Evolutionary conservation across 2,113 vertebrate species (phyloP).

Genomic region (Phycodurus eques): DNA sequence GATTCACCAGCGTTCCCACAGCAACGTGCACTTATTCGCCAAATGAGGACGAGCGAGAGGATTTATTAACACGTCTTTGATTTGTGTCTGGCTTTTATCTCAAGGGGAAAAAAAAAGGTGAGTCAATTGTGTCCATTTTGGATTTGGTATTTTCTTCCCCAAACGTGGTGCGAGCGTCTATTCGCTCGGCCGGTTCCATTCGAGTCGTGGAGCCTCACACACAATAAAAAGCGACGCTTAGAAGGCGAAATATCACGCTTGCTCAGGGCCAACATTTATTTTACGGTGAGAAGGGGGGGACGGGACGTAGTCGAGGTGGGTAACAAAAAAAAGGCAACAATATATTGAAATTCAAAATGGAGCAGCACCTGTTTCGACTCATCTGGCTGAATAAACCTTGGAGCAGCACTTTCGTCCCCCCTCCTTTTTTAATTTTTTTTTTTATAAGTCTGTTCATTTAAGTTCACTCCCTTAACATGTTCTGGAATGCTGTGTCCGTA

Average conservation of each 20-base stretch:
- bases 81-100: constrained; percentile 51
- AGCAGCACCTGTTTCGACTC: constrained; percentile 74
- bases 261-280: background rate
- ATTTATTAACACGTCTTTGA: constrained; percentile 61
- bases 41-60: constrained; percentile 61
- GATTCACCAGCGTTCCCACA: constrained; percentile 55
- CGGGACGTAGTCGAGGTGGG: background rate
- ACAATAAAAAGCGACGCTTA: constrained; percentile 2
- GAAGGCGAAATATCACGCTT: background rate
- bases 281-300: background rate
- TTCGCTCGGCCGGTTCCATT: constrained; percentile 48
- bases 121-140: constrained; percentile 13
- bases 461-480: constrained; percentile 29
- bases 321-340: constrained; percentile 41
- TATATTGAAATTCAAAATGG: constrained; percentile 69
- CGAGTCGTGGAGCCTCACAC: constrained; percentile 21
- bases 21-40: constrained; percentile 41
- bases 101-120: constrained; percentile 60
- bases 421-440: background rate
- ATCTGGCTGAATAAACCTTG: constrained; percentile 54
- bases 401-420: constrained; percentile 17
- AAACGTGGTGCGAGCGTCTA: constrained; percentile 7
- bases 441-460: background rate
- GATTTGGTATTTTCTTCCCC: background rate
- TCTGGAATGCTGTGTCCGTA: background rate